These are phyloP conservation scores for Atlantisia rogersi DNA, from an alignment of 2,113 vertebrate species.

Conservation along the genomic window DNA sequence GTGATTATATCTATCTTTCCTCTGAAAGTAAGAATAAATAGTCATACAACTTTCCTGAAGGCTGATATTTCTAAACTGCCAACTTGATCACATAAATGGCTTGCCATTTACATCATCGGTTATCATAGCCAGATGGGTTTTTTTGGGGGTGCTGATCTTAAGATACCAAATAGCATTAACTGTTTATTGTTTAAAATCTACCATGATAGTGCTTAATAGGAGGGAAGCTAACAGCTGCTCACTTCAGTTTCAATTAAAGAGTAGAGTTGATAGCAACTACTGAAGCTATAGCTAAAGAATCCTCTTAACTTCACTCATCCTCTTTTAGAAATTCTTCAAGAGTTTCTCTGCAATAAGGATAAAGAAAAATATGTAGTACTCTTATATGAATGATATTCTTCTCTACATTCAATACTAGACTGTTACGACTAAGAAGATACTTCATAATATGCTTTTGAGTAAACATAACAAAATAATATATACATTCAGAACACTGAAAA, in stretches of 20 bases:
- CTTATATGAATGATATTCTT: not conserved
- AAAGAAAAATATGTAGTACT: not conserved
- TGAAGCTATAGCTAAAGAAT: conserved; percentile 18
- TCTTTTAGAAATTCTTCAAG: conserved; percentile 53
- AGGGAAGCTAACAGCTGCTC: conserved; percentile 52
- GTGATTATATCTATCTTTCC: not conserved
- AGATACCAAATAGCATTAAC: conserved; percentile 45
- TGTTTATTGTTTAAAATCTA: conserved; percentile 49
- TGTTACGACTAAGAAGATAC: not conserved
- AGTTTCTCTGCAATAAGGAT: conserved; percentile 45
- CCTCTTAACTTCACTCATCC: conserved; percentile 65
- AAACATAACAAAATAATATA: not conserved
- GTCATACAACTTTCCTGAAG: conserved; percentile 29
- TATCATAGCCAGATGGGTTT: conserved; percentile 38
- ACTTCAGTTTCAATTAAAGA: conserved; percentile 58
- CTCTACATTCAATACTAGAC: not conserved
- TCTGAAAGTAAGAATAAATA: not conserved
- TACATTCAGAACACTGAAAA: not conserved
- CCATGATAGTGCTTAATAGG: conserved; percentile 1
- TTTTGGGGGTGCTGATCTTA: conserved; percentile 8
- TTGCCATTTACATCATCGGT: not conserved
- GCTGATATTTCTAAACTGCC: not conserved
- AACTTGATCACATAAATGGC: not conserved
- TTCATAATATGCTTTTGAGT: not conserved
- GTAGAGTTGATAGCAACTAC: not conserved